Base-by-base conservation (phyloP, 2,888 invertebrate species). In the Rhingia rostrata region DNA sequence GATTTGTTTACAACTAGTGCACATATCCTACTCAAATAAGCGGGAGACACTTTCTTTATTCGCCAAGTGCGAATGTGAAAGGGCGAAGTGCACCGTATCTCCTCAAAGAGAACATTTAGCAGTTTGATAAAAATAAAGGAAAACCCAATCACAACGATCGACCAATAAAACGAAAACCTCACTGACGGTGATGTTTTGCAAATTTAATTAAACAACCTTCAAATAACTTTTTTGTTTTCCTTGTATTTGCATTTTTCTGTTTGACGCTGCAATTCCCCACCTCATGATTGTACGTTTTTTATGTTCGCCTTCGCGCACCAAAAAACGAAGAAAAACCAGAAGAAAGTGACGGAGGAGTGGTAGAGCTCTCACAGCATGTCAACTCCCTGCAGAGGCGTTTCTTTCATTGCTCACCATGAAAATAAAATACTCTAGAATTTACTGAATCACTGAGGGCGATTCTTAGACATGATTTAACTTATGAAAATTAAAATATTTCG, bases 191-290 rank as follows among this genome's bases (percentile, higher is more conserved):
- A 61, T 58, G 74, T 75, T 63, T 51, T 63, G 35, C 66, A 84
- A 84, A 80, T 75, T 79, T 47, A 80, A 80, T 84, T 75, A 66
- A 75, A 75, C 84, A 84, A 84, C 84, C 84, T 84, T 84, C 80
- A 80, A 79, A 80, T 69, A 79, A 69, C 67, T 73, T 70, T 70
- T 74, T 78, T 83, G 67, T 37, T 79, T 43, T 49, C 30, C 30
- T 49, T 22, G 49, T 49, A 7, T 49, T 14, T 30, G 37, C 32
- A 22, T 22, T 61, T 35, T 45, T 67, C 64, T n/a, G 51, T 43
- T 74, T 30, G 37, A 43, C 41, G 33, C 33, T 72, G 66, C 61
- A 72, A 9, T 61, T 49, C 66, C 32, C 14, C 61, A 64, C 43
- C 61, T 78, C 53, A 43, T 22, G 49, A 49, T 22, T 14, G n/a